Percentiles rank a stretch among this genome's conserved stretches.
These are phyloP conservation scores for Ferrisia virgata DNA, from an alignment of 2,888 invertebrate genomes.

Conservation along the genomic window DNA sequence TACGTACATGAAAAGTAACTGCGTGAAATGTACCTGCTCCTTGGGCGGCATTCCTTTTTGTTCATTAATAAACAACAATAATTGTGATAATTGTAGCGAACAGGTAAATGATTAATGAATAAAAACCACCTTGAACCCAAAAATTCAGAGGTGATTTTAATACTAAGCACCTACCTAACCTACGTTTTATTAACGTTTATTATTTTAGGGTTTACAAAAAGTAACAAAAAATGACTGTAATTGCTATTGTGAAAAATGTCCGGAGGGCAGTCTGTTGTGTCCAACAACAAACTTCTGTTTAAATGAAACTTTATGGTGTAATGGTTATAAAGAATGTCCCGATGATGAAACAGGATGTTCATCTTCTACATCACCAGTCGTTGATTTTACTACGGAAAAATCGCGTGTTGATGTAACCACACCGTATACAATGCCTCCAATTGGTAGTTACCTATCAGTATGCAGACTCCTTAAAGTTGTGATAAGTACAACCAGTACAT, in stretches of 20 bases:
- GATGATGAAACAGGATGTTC: slow-evolving; percentile 73
- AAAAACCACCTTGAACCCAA: not conserved
- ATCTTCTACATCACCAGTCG: not conserved
- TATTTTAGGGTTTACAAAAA: slow-evolving; percentile 56
- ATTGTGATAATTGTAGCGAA: slow-evolving; percentile 40
- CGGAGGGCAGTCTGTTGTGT: slow-evolving; percentile 64
- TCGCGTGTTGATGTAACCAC: not conserved
- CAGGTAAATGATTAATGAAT: slow-evolving; percentile 39
- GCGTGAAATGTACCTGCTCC: slow-evolving; percentile 75
- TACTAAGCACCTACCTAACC: no score
- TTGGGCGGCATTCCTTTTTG: slow-evolving; percentile 71
- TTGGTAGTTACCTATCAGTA: not conserved
- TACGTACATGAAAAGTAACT: slow-evolving; percentile 74
- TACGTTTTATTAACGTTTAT: not conserved
- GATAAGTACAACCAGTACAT: no score
- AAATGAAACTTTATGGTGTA: slow-evolving; percentile 70
- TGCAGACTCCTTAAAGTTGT: no score
- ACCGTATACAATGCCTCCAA: not conserved
- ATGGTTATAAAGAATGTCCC: slow-evolving; percentile 75
- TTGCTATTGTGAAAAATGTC: slow-evolving; percentile 72
- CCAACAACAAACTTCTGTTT: slow-evolving; percentile 73
- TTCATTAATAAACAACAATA: slow-evolving; percentile 41
- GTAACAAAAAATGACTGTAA: slow-evolving; percentile 58
- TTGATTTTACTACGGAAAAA: not conserved
- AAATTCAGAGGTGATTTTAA: not conserved